Evolutionary conservation across 2,888 invertebrate species (phyloP).

Genomic region (Lasioglossum figueresi): DNA sequence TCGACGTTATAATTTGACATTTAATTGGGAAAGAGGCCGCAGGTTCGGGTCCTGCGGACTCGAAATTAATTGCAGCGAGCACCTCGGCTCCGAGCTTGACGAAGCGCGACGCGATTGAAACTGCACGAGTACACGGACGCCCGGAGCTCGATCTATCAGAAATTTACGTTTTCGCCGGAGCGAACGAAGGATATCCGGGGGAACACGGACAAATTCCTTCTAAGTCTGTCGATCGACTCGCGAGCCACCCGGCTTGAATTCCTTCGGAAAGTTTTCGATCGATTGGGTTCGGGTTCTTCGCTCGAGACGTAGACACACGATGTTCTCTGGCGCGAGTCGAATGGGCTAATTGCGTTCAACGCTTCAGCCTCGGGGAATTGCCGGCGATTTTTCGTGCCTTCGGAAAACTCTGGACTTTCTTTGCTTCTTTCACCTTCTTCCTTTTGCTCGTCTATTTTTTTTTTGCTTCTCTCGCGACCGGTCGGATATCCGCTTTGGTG

Average conservation of each 20-base stretch:
- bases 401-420: conserved; percentile 32
- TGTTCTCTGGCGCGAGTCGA: conserved; percentile 37
- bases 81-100: background rate
- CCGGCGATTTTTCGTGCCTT: conserved; percentile 48
- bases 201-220: conserved; percentile 45
- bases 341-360: conserved; percentile 56
- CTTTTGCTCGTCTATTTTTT: background rate
- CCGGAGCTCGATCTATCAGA: background rate
- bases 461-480: background rate
- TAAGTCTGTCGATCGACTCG: conserved; percentile 53
- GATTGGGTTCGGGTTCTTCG: conserved; percentile 8
- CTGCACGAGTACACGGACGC: background rate
- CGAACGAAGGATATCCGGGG: conserved; percentile 32
- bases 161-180: conserved; percentile 15
- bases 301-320: background rate
- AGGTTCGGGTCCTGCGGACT: background rate
- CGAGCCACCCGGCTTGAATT: conserved; percentile 43
- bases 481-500: conserved; percentile 21
- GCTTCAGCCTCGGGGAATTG: conserved; percentile 46
- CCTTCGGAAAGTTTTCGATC: conserved; percentile 35
- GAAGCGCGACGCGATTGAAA: background rate
- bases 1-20: background rate
- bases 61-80: conserved; percentile 5
- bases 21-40: background rate
- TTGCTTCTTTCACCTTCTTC: background rate